Evolutionary conservation across 2,113 vertebrate genomes (phyloP).

Genomic region (human): DNA sequence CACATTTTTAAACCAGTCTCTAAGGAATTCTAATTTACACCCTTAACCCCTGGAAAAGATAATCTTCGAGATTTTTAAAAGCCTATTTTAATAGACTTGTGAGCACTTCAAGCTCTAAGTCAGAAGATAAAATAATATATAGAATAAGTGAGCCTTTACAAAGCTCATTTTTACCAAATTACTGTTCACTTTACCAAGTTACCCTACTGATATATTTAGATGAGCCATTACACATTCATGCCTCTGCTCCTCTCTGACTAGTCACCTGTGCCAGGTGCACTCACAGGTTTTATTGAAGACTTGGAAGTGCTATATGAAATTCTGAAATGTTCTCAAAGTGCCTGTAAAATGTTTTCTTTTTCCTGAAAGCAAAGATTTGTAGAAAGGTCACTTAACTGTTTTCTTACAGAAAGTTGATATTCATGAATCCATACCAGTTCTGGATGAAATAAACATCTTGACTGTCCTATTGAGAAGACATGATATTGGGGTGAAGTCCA

Average conservation of each 20-base stretch:
- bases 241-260: neutral
- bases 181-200: neutral
- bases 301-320: neutral
- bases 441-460: neutral
- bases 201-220: neutral
- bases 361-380: conserved; percentile 5
- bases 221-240: neutral
- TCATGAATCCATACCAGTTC: neutral
- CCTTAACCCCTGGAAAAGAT: neutral
- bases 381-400: conserved; percentile 21
- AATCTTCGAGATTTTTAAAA: accelerated
- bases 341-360: neutral
- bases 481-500: neutral
- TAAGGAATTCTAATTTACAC: neutral
- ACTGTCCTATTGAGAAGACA: neutral
- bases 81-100: neutral
- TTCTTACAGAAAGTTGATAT: neutral
- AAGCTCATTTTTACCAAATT: neutral
- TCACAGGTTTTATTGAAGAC: neutral
- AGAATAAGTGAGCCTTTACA: neutral
- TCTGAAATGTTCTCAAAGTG: neutral
- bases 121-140: neutral
- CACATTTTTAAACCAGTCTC: neutral
- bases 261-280: neutral
- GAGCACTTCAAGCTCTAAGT: neutral